Evolutionary conservation across 2,888 invertebrate genomes (phyloP), one percentile per base, ranked within the genome.

Genomic region (Stenchaetothrips biformis): DNA sequence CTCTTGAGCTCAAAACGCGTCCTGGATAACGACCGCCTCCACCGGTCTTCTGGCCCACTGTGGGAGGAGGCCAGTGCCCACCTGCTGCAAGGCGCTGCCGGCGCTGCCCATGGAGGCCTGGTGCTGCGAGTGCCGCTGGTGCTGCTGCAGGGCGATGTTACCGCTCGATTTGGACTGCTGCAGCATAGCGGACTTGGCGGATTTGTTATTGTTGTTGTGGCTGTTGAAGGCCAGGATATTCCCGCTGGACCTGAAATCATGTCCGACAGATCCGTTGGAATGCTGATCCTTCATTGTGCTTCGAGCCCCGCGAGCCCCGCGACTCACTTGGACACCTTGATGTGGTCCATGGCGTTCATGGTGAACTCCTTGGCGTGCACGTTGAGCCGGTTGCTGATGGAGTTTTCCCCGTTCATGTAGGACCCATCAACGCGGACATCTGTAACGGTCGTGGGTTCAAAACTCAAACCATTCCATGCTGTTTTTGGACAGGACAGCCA

Each of bases 331-430:
- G 81, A 82, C 82, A 80, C 89, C 79, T 59, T 81, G 80, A 80
- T 82, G 82, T 18, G 82, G 85, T 89, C 86, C 77, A 90, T 90
- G 88, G 90, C 91, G 86, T 91, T 91, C 93, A 94, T 94, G 85
- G 93, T 93, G 89, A 96, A 95, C 89, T 95, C 95, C 89, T 95
- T 95, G 82, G 95, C 95, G 88, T 95, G 93, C 83, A 94, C 95
- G 87, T 95, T 95, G 84, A 95, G 89, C 88, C 92, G 92, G 84
- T 83, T 88, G 85, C 83, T 83, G 85, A 21, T 83, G 86, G 80
- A 83, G 83, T 25, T 85, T 78, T 85, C 86, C 86, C 21, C 86
- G 82, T 82, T 78, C 77, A 80, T 49, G 82, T 86, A 85, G 85
- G 88, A 88, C 86, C 88, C 89, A 89, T 90, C 91, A 87, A 90